Base-by-base conservation (phyloP, 2,113 vertebrate species). In the Myotis lucifugus region DNA sequence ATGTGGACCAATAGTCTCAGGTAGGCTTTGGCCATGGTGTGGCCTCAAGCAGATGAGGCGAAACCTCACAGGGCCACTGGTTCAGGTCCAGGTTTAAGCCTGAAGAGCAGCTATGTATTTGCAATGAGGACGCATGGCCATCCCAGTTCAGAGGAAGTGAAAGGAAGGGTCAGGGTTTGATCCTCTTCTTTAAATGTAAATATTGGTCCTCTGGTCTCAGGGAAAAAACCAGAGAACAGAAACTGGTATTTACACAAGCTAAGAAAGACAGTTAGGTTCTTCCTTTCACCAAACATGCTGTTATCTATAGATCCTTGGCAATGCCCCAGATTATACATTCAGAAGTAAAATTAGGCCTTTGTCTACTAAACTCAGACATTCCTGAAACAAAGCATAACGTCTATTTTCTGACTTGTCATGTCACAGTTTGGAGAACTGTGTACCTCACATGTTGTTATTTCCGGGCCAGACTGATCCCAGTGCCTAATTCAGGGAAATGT, bases 341-440 rank as follows among this genome's bases (percentile, higher is more conserved):
- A 61, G 27, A 94, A 91, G 9, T 54, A 79, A 76, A 85, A 64
- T 78, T 48, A 74, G 34, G 11, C 52, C 27, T 92, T 93, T 85
- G 78, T 82, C 73, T 96, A 85, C 67, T 50, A 86, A 95, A 87
- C 18, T 37, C n/a, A 94, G 74, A 76, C 50, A 73, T 85, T 85
- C 52, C 48, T 77, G 8, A 64, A 92, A 85, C 82, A 56, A 91
- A 61, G 9, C 46, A 85, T 69, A 66, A 52, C 54, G 85, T 73
- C n/a, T 79, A 18, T 25, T 78, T 91, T 56, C 54, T 52, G 32
- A 66, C 54, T 54, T 54, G 56, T 66, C 95, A 46, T 42, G 34
- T 76, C 77, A 85, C 29, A 46, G 23, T 83, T 56, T 37, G 27
- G 37, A 90, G 77, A 85, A 76, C 25, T 6, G 11, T 42, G 27